phyloP scores from a whole-genome alignment of 2,797 vertebrate species.

The Thunnus albacares region DNA sequence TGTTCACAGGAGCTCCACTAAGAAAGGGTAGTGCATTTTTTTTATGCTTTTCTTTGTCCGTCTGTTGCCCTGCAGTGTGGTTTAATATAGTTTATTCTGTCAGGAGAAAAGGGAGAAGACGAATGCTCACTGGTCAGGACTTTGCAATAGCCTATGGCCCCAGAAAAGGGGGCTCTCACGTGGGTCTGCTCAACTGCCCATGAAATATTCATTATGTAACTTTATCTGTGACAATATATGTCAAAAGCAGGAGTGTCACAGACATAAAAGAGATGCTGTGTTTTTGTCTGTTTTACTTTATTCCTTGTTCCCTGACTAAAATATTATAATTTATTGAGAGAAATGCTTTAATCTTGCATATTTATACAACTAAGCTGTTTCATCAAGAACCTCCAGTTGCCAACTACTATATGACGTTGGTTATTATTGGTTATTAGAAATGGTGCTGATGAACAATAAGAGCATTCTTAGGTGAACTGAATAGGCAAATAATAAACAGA shows the following conservation, averaged over 20 bases:
- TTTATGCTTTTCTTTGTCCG: slow-evolving; percentile 48
- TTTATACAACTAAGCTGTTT: slow-evolving; percentile 1
- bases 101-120: slow-evolving; percentile 36
- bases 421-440: slow-evolving; percentile 19
- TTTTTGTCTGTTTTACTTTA: slow-evolving; percentile 17
- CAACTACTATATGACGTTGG: slow-evolving; percentile 8
- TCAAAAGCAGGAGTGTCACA: slow-evolving; percentile 54
- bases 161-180: slow-evolving; percentile 68
- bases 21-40: slow-evolving; percentile 50
- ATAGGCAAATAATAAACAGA: slow-evolving; percentile 11
- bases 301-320: background rate
- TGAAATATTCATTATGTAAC: slow-evolving; percentile 88
- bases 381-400: background rate
- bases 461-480: slow-evolving; percentile 5
- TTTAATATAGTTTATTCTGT: slow-evolving; percentile 51
- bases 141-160: slow-evolving; percentile 54
- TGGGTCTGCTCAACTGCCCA: slow-evolving; percentile 73
- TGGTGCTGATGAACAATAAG: slow-evolving; percentile 30
- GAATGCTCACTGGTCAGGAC: slow-evolving; percentile 53
- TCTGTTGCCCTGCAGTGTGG: slow-evolving; percentile 60
- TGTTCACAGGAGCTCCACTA: slow-evolving; percentile 60
- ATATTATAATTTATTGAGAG: background rate
- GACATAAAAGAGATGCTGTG: slow-evolving; percentile 36
- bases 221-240: slow-evolving; percentile 76
- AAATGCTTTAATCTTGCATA: slow-evolving; percentile 19